Evolutionary conservation across 2,797 vertebrate genomes (phyloP), one percentile per base, ranked within the genome.

Genomic region (Gallirallus australis): DNA sequence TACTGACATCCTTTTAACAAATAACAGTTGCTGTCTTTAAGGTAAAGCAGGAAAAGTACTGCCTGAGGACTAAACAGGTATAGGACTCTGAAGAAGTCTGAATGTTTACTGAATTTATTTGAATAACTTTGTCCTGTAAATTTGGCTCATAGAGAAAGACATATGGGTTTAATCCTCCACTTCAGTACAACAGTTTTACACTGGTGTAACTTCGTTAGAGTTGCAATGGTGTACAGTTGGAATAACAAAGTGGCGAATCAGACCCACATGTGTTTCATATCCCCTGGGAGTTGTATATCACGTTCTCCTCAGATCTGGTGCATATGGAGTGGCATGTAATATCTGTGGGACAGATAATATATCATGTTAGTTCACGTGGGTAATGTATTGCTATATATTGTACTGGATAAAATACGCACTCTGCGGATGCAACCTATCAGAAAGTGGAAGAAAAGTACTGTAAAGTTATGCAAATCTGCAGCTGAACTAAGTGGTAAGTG

Each of bases 191-290:
- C 85, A 71, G 81, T 95, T 96, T 94, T 94, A 78, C 93, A 86
- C 77, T 73, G 88, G 91, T 95, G 94, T 96, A 96, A 94, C 94
- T 95, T 96, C 0, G 2, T 95, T 96, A 96, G 60, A 52, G 88
- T 77, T 95, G 87, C 91, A 89, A 23, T 4, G 15, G 91, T 82
- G 90, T 94, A 89, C 75, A 82, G 83, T 89, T 96, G 94, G 86
- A 93, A 90, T 90, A 96, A 94, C 90, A 95, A 93, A 91, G 91
- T 93, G 93, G 80, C 20, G 48, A 96, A 95, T 95, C 71, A 94
- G 91, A 95, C 80, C 91, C 96, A 90, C 92, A 96, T 96, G 91
- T 97, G 91, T 93, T 97, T 94, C 91, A 86, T 86, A 86, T 95
- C 78, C 91, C 94, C 53, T 39, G 85, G 20, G 87, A 90, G 60